Evolutionary conservation across 2,797 vertebrate species (phyloP).

Genomic region (Sebastes nivosus): DNA sequence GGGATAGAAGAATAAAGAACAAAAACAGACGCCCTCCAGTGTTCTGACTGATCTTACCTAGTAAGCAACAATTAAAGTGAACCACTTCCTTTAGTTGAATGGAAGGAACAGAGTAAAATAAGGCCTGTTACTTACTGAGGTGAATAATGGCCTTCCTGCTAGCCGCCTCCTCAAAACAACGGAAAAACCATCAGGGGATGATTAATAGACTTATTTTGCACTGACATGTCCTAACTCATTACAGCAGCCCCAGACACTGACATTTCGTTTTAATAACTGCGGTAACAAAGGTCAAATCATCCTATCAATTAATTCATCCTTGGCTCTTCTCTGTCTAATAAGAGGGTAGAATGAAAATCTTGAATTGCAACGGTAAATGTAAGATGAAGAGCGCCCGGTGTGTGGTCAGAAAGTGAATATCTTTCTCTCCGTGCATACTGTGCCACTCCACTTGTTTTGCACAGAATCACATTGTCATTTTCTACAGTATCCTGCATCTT

Average conservation of each 20-base stretch:
- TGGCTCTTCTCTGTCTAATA: constrained; percentile 11
- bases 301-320: constrained; percentile 51
- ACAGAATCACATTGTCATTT: background rate
- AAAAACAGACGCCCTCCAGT: constrained; percentile 6
- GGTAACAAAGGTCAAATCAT: constrained; percentile 58
- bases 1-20: constrained; percentile 6
- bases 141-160: constrained; percentile 41
- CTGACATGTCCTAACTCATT: constrained; percentile 59
- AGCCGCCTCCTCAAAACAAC: constrained; percentile 15
- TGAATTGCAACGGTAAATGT: constrained; percentile 17
- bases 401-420: constrained; percentile 7
- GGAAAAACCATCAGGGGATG: constrained; percentile 13
- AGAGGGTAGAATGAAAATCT: background rate
- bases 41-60: constrained; percentile 29
- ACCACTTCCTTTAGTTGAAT: constrained; percentile 34
- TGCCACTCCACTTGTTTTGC: background rate
- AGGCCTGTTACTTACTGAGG: background rate
- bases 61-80: constrained; percentile 42
- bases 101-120: constrained; percentile 27
- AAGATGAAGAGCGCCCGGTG: background rate
- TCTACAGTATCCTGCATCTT: background rate
- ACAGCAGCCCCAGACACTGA: constrained; percentile 44
- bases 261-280: constrained; percentile 67
- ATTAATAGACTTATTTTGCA: constrained; percentile 57
- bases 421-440: background rate